A percentile compares a stretch with the other conserved stretches of the same genome.
These are phyloP conservation scores for Listronotus oregonensis DNA, from an alignment of 1,140 invertebrate genomes.

Conservation along the genomic window DNA sequence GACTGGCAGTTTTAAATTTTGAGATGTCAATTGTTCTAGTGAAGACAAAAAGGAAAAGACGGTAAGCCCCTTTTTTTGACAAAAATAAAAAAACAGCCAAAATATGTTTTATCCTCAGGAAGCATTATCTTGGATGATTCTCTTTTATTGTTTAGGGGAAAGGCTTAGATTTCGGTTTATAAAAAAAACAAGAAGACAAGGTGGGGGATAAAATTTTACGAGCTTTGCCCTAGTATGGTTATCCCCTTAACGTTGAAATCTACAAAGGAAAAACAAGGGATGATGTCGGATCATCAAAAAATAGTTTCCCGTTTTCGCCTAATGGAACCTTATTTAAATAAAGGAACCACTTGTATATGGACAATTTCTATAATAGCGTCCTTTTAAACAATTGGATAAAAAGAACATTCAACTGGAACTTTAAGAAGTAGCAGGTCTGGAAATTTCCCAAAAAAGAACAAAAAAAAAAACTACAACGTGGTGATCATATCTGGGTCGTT, in stretches of 20 bases:
- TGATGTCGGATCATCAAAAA: background rate
- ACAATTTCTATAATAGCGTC: constrained; percentile 21
- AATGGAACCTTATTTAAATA: constrained; percentile 15
- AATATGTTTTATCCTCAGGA: too few relatives aligned
- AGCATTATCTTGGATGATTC: constrained; percentile 11
- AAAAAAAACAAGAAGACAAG: constrained; percentile 18
- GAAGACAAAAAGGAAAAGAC: too few relatives aligned
- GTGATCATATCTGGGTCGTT: too few relatives aligned
- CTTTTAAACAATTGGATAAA: constrained; percentile 1
- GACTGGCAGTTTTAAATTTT: constrained; percentile 12
- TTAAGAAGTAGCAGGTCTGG: too few relatives aligned
- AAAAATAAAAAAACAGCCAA: constrained; percentile 5
- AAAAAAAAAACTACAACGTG: too few relatives aligned
- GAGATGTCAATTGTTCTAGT: background rate
- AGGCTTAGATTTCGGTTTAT: constrained; percentile 12
- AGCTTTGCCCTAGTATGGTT: constrained; percentile 8
- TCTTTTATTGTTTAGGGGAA: constrained; percentile 15
- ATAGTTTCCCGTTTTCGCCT: constrained; percentile 1
- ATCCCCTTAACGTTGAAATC: constrained; percentile 15
- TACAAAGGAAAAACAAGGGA: constrained; percentile 1
- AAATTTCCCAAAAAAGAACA: too few relatives aligned
- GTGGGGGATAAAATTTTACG: constrained; percentile 12
- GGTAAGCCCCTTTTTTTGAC: background rate
- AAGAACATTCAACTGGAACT: too few relatives aligned
- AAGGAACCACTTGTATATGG: constrained; percentile 23